phyloP scores from a whole-genome alignment of 2,888 invertebrate genomes.

The Drosophila borealis region DNA sequence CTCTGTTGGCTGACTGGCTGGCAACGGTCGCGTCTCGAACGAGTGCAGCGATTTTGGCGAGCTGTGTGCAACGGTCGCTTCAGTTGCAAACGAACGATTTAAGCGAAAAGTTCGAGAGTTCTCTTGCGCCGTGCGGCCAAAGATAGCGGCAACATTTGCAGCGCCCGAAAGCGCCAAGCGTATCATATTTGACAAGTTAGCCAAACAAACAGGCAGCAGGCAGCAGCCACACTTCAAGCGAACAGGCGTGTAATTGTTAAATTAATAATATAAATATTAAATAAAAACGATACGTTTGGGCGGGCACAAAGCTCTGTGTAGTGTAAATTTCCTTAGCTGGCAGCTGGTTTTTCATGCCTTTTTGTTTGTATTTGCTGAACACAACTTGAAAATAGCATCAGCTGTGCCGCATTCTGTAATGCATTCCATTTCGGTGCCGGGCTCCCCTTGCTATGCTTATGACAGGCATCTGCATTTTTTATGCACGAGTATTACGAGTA shows the following conservation, averaged over 20 bases:
- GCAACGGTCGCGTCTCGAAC: constrained; percentile 48
- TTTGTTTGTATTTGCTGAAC: background rate
- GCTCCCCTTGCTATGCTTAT: constrained; percentile 5
- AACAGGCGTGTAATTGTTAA: constrained; percentile 5
- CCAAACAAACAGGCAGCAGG: constrained; percentile 2
- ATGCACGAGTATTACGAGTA: background rate
- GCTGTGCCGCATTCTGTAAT: constrained; percentile 26
- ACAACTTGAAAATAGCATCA: constrained; percentile 22
- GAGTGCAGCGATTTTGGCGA: constrained; percentile 66
- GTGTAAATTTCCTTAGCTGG: constrained; percentile 6
- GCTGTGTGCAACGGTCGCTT: constrained; percentile 71
- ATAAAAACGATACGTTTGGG: background rate
- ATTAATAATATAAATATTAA: background rate
- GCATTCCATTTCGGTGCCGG: constrained; percentile 12
- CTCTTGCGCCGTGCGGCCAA: constrained; percentile 57
- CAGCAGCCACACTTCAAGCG: background rate
- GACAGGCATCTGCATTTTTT: constrained; percentile 26
- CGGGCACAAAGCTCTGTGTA: constrained; percentile 4
- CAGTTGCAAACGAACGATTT: constrained; percentile 84
- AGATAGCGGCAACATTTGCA: constrained; percentile 36
- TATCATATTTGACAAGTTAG: constrained; percentile 5
- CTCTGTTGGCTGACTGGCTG: constrained; percentile 48
- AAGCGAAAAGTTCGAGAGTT: constrained; percentile 78
- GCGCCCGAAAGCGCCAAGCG: constrained; percentile 34
- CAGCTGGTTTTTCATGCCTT: constrained; percentile 1